Evolutionary conservation across 1,140 invertebrate species (phyloP), one percentile per base, ranked within the genome.

Genomic region (Dreissena polymorpha): DNA sequence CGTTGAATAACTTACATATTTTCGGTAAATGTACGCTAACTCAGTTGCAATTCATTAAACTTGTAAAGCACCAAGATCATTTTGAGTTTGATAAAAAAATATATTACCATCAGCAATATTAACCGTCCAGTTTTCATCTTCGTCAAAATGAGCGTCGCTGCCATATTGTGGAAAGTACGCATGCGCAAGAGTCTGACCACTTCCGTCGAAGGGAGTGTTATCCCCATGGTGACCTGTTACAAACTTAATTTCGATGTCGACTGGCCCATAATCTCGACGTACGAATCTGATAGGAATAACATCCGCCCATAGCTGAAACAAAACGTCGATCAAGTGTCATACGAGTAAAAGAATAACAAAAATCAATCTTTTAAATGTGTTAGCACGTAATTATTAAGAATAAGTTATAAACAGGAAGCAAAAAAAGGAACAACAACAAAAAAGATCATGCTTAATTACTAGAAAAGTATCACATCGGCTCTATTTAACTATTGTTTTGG

Each of bases 121-220:
- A 3, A 90, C 80, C 0, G 91, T 92, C 92, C 92, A 93, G 10
- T 83, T 85, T 83, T 93, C 91, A 67, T 91, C 89, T 25, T 91
- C 89, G 53, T 93, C 91, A 88, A 92, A 91, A 85, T 94, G 93
- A 2, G 95, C 95, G 74, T 93, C 97, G 95, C 89, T 94, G 14
- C 97, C 97, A 90, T 98, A 98, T 7, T 98, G 86, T 10, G 93
- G 93, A 80, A 92, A 93, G 79, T 90, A 93, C 12, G 93, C 92
- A 85, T 94, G 93, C 7, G 93, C 93, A 13, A 94, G 81, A 2
- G 91, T 91, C 69, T 88, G 90, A 12, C 90, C 90, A 67, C 83
- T 73, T n/a, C 92, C 92, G 85, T 93, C 92, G 80, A 93, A 93
- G 18, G 91, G 90, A 53, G 91, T 91, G 10, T 89, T 89, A 74